Conservation (phyloP, 2,113 vertebrate genomes). For the Eira barbara region DNA sequence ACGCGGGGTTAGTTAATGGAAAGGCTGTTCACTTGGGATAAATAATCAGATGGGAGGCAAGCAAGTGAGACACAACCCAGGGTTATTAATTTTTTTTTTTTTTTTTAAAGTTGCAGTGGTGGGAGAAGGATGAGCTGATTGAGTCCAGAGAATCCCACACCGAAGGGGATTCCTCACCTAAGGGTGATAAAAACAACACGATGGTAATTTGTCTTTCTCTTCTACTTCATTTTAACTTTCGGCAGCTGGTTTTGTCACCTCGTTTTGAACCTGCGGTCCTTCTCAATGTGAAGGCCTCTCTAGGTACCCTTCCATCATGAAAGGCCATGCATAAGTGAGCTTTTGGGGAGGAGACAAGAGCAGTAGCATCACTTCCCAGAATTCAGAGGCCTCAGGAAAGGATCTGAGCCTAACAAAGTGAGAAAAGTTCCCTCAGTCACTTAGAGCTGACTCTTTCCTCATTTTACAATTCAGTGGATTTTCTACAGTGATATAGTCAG, state of each 20-base stretch:
- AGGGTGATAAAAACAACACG: conserved; percentile 51
- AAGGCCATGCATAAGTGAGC: not conserved
- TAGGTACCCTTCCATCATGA: not conserved
- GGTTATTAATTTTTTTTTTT: conserved; percentile 3
- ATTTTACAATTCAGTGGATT: conserved; percentile 63
- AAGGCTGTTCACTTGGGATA: conserved; percentile 83
- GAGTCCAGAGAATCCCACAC: not conserved
- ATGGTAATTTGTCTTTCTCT: conserved; percentile 14
- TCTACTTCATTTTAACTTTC: conserved; percentile 4
- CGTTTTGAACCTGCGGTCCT: not conserved
- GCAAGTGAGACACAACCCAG: conserved; percentile 73
- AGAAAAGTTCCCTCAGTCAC: conserved; percentile 54
- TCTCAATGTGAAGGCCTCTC: not conserved
- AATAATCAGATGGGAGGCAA: conserved; percentile 81
- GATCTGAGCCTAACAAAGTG: not conserved
- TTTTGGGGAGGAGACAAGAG: not conserved
- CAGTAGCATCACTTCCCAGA: not conserved
- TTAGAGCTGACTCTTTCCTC: conserved; percentile 33
- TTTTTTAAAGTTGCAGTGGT: conserved; percentile 58
- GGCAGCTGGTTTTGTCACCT: not conserved
- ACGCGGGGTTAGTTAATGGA: conserved; percentile 82
- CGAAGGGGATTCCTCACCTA: not conserved
- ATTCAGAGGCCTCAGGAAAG: conserved; percentile 8
- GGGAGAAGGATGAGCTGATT: not conserved
- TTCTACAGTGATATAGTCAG: conserved; percentile 63